Conservation (phyloP, 2,113 vertebrate species). For the Sinocyclocheilus maitianheensis region DNA sequence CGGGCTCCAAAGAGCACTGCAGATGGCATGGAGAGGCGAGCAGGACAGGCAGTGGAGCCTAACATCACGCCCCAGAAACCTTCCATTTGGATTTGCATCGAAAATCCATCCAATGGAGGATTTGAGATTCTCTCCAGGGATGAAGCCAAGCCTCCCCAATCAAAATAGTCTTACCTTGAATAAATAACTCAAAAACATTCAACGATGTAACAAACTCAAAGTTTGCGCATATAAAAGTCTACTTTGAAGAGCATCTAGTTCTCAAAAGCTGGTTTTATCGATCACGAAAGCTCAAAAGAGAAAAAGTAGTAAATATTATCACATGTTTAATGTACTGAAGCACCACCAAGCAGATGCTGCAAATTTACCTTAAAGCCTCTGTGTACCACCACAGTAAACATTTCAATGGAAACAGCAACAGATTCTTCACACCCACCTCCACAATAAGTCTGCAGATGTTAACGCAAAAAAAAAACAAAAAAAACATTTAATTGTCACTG, state of each 20-base stretch:
- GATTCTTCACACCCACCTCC: conserved; percentile 38
- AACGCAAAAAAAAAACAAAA: not conserved
- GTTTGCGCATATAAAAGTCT: not conserved
- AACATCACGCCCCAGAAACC: conserved; percentile 57
- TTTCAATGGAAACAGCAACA: conserved; percentile 41
- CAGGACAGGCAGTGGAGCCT: conserved; percentile 57
- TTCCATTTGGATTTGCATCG: conserved; percentile 48
- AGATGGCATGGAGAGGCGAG: conserved; percentile 46
- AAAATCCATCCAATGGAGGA: conserved; percentile 58
- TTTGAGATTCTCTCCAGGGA: conserved; percentile 62
- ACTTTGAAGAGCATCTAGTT: not conserved
- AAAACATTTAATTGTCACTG: conserved; percentile 4
- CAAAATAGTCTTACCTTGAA: not conserved
- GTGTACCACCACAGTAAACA: conserved; percentile 1
- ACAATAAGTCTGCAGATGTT: not conserved
- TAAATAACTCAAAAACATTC: not conserved
- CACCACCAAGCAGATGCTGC: not conserved
- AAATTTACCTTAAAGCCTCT: conserved; percentile 41
- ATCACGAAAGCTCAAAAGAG: not conserved
- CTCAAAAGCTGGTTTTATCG: not conserved
- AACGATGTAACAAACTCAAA: not conserved
- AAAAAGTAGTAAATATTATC: conserved; percentile 43
- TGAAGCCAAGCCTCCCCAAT: conserved; percentile 43
- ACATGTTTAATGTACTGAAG: conserved; percentile 51
- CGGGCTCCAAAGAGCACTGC: not conserved